phyloP scores from a whole-genome alignment of 2,113 vertebrate species.

The Rhombomys opimus region DNA sequence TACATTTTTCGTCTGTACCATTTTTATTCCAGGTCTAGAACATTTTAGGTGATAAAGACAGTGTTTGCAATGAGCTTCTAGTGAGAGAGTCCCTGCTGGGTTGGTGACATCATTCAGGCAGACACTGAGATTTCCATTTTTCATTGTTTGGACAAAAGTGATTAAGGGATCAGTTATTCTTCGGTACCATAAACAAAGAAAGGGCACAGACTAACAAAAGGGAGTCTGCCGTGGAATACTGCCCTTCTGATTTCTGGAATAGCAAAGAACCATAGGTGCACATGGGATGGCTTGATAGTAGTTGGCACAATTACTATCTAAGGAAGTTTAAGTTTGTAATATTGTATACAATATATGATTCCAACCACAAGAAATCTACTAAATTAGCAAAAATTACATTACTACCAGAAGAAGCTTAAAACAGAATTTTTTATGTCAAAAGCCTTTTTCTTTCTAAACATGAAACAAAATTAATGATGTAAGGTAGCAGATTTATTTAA shows the following conservation, averaged over 20 bases:
- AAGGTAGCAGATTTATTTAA: neutral
- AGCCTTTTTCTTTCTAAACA: neutral
- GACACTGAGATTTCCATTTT: slow-evolving; percentile 25
- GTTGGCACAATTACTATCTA: neutral
- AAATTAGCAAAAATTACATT: slow-evolving; percentile 23
- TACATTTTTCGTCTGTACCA: neutral
- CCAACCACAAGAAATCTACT: neutral
- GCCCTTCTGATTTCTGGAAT: neutral
- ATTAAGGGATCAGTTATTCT: slow-evolving; percentile 36
- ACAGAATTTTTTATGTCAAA: slow-evolving; percentile 39
- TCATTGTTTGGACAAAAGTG: slow-evolving; percentile 39
- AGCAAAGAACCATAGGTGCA: neutral
- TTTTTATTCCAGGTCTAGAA: neutral
- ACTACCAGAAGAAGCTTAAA: neutral
- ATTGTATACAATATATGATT: neutral
- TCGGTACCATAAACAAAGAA: slow-evolving; percentile 40
- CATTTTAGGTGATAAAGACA: slow-evolving; percentile 3
- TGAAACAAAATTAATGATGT: slow-evolving; percentile 9
- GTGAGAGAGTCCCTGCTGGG: slow-evolving; percentile 12
- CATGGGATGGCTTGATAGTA: neutral
- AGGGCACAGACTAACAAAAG: slow-evolving; percentile 26
- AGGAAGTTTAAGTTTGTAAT: slow-evolving; percentile 8
- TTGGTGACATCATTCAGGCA: neutral
- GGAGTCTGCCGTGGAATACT: neutral
- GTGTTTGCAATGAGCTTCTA: neutral